Evolutionary conservation across 2,888 invertebrate genomes (phyloP), one percentile per base, ranked within the genome.

Genomic region (Erebia aethiops): DNA sequence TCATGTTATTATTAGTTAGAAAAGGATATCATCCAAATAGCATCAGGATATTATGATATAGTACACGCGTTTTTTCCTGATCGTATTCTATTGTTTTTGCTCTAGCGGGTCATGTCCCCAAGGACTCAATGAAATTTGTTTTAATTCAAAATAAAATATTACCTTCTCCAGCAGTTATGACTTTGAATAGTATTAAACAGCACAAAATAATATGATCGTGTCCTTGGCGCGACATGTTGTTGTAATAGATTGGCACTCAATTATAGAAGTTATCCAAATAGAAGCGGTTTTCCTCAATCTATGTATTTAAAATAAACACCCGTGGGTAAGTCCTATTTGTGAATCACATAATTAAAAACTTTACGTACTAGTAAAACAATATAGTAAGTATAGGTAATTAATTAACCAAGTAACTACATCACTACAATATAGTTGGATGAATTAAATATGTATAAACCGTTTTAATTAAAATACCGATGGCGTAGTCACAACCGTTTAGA

Each of bases 151-250:
- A 11, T 46, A 46, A 46, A 13, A 46, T 46, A n/a, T 66, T 57
- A 66, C 66, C 66, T 56, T 66, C 66, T 46, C 66, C 66, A 57
- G 56, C 66, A 18, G 57, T 21, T 9, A 46, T 21, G 46, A 66
- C 41, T 26, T 66, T 46, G 14, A 56, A 21, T 54, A 64, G 13
- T 54, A 54, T 41, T 16, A 54, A 41, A 54, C 16, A 54, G 4
- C 13, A 64, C 3, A 54, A 41, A 52, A 64, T 8, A 16, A 16
- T 54, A 35, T 52, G 1, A 64, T 52, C 11, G 35, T n/a, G 3
- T 35, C 35, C 35, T 21, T 2, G n/a, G 10, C 14, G 35, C 16
- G 1, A 41, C 64, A 54, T 64, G 16, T 64, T 64, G 10, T 11
- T 11, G 16, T 16, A 35, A 52, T 51, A 18, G 1, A 14, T 10